Base-by-base conservation (phyloP, 2,797 vertebrate genomes). In the Spinus olivaceus region DNA sequence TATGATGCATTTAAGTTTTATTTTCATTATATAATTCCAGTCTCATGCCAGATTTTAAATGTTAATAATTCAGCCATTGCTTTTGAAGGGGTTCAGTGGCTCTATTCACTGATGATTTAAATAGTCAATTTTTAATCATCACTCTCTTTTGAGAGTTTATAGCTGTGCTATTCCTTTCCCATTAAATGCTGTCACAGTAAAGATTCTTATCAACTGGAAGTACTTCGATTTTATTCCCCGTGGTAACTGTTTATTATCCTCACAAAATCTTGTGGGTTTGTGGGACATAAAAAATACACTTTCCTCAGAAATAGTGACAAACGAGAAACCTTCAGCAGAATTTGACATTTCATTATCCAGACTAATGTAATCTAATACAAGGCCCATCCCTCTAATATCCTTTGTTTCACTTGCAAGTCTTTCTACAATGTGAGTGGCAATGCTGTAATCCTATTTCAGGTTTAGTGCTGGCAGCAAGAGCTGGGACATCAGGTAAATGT, bases 361-460 rank as follows among this genome's bases (percentile, higher is more conserved):
- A 41, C 27, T 71, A 83, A 89, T 77, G 30, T 83, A 84, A 91
- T 56, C 20, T 57, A 93, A 54, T 24, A 47, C 22, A 65, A 83
- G 57, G 67, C 71, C 73, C 39, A 60, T 88, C 72, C 74, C 78
- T 89, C 88, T 94, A 42, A 80, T 70, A 44, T 59, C 37, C 59
- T 92, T 94, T 96, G 86, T 96, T 97, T 95, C 95, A 88, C 95
- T 72, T 91, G 91, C 74, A 96, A 35, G 69, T 74, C 50, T 44
- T 71, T 94, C 86, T 76, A 37, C 63, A 67, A 37, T 72, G 78
- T 90, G 91, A 60, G 85, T 6, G 35, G 90, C 80, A 81, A 61
- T 82, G 85, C 87, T 95, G 79, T 91, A 96, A 96, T 96, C 93
- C 67, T 89, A 90, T 90, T 92, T 90, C 81, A 94, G 82, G 61